Base-by-base conservation (phyloP, 1,140 invertebrate species). In the Drosophila grimshawi region DNA sequence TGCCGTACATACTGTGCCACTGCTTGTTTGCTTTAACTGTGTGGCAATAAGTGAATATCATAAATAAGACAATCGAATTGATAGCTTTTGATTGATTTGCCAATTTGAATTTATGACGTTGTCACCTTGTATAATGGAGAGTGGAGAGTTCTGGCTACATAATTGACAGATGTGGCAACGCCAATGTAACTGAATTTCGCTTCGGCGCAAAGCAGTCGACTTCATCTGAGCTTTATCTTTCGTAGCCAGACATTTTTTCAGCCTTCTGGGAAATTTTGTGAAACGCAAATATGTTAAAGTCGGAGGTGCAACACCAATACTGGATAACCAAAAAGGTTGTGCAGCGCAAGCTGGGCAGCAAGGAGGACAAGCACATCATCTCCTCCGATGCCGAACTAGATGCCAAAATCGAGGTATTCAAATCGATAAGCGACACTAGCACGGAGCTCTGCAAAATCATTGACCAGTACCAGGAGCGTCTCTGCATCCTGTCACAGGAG, bases 251-350 rank as follows among this genome's bases (percentile, higher is more conserved):
- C 52, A 39, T 64, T 70, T 75, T 75, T 71, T 37, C 71, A 74
- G 53, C 66, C 69, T 30, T 49, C 33, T 41, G 45, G 43, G 43
- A 62, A 63, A 56, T 51, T 43, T 43, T 55, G 30, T 61, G 30
- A 32, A 48, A 45, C 51, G 60, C 63, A 78, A 91, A 90, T 76
- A 92, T 92, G 91, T 66, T 92, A 61, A 92, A 92, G 63, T 91
- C 91, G 1, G 91, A 97, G 92, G 85, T 92, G 61, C 97, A 99
- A 92, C 97, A 98, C 92, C 97, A 99, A 74, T 99, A 98, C 93
- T 99, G 98, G 98, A 96, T 99, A 35, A 99, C 98, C 3, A 99
- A 99, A 92, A 98, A 99, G 93, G 96, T 97, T 52, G 95, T 99
- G 32, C 95, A 98, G 60, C 94, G 97, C 81, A 99, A 98, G 94